Evolutionary conservation across 2,113 vertebrate species (phyloP).

Genomic region (Odocoileus virginianus): DNA sequence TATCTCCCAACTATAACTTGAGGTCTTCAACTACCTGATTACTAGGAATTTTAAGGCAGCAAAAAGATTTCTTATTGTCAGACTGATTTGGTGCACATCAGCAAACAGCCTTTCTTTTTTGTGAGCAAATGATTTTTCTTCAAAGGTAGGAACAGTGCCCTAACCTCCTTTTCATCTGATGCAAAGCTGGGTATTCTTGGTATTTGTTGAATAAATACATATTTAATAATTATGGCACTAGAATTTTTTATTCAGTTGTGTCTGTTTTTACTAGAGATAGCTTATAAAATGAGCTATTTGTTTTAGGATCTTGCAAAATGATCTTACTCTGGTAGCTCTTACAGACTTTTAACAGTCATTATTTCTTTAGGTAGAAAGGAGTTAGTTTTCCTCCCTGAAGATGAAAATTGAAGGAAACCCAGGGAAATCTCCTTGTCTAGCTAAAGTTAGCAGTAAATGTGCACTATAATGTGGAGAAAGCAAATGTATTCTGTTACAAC

Average conservation of each 20-base stretch:
- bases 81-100: not conserved
- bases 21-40: not conserved
- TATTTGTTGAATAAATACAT: not conserved
- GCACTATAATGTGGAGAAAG: not conserved
- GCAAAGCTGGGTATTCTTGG: not conserved
- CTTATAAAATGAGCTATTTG: not conserved
- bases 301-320: not conserved
- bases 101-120: not conserved
- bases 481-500: not conserved
- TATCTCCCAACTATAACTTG: not conserved
- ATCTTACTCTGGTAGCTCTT: not conserved
- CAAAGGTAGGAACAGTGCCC: not conserved
- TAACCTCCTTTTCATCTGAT: not conserved
- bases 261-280: not conserved
- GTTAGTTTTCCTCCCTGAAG: not conserved
- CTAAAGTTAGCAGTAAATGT: not conserved
- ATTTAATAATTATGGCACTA: not conserved
- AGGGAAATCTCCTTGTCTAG: not conserved
- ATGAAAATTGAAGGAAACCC: not conserved
- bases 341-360: not conserved
- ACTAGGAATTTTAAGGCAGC: not conserved
- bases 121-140: not conserved
- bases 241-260: not conserved
- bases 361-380: not conserved
- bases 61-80: not conserved